Percentiles rank a stretch among this genome's conserved stretches.
These are phyloP conservation scores for Daphoenositta chrysoptera DNA, from an alignment of 2,113 vertebrate genomes.

Conservation along the genomic window DNA sequence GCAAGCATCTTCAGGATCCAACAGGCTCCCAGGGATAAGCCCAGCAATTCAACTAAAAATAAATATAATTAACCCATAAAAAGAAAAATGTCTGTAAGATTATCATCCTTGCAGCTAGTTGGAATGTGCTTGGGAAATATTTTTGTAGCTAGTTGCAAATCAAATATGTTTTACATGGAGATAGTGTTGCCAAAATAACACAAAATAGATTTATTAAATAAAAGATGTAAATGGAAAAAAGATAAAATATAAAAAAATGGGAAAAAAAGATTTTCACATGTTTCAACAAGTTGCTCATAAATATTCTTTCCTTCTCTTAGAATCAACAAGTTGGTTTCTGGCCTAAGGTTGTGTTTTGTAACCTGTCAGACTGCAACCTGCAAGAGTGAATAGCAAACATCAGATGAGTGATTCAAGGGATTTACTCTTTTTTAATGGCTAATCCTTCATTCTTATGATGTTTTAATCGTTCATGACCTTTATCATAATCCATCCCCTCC, in stretches of 20 bases:
- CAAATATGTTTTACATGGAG: slow-evolving; percentile 15
- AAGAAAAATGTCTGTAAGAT: slow-evolving; percentile 39
- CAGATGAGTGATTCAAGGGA: neutral
- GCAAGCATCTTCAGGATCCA: slow-evolving; percentile 56
- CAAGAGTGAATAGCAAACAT: neutral
- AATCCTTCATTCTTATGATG: neutral
- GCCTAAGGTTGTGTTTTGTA: neutral
- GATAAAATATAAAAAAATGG: neutral
- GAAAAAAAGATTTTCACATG: neutral
- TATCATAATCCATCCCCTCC: neutral
- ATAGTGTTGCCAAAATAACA: slow-evolving; percentile 10
- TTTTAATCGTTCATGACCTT: neutral
- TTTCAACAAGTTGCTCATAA: neutral
- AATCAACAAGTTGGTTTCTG: neutral
- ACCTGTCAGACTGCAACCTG: neutral
- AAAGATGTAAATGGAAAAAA: neutral
- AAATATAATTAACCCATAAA: slow-evolving; percentile 59
- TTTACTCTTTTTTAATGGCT: neutral
- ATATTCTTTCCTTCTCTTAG: neutral
- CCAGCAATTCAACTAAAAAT: slow-evolving; percentile 50
- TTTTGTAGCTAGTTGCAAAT: slow-evolving; percentile 9
- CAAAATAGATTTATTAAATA: neutral
- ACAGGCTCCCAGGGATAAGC: slow-evolving; percentile 42
- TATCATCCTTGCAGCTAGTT: slow-evolving; percentile 39
- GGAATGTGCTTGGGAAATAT: slow-evolving; percentile 50